Evolutionary conservation across 2,888 invertebrate genomes (phyloP).

Genomic region (Monoplex corrugatus): DNA sequence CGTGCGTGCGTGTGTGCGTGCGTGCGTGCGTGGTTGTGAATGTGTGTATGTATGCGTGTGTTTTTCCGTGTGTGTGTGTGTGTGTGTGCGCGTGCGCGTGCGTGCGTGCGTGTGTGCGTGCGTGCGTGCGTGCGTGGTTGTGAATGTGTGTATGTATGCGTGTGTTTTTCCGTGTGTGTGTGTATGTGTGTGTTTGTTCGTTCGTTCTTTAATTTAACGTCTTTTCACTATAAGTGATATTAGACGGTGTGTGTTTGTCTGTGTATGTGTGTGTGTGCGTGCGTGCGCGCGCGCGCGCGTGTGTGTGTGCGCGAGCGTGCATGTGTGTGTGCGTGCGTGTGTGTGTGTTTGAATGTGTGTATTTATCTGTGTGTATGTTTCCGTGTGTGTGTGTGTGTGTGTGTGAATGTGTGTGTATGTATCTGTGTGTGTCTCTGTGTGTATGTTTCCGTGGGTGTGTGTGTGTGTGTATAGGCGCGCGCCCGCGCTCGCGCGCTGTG

Average conservation of each 20-base stretch:
- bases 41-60: neutral
- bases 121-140: neutral
- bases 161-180: neutral
- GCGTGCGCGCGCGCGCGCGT: neutral
- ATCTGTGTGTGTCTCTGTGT: neutral
- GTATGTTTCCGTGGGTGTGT: neutral
- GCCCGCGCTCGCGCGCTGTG: neutral
- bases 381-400: neutral
- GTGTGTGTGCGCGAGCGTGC: neutral
- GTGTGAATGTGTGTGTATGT: neutral
- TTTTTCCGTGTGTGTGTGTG: constrained; percentile 4
- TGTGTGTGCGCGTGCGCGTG: too few relatives aligned
- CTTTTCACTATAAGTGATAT: too few relatives aligned
- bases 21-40: neutral
- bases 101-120: neutral
- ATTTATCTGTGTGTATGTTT: neutral
- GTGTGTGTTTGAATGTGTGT: neutral
- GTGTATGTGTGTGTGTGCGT: neutral
- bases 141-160: neutral
- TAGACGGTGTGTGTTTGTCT: neutral
- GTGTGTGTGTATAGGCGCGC: neutral
- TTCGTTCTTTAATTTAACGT: neutral
- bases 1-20: constrained; percentile 5
- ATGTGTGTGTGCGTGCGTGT: neutral
- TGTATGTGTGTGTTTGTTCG: neutral